A percentile compares a stretch with the other conserved stretches of the same genome.
Evolutionary conservation across 2,888 invertebrate genomes (phyloP).

Genomic region (Hemithea aestivaria): DNA sequence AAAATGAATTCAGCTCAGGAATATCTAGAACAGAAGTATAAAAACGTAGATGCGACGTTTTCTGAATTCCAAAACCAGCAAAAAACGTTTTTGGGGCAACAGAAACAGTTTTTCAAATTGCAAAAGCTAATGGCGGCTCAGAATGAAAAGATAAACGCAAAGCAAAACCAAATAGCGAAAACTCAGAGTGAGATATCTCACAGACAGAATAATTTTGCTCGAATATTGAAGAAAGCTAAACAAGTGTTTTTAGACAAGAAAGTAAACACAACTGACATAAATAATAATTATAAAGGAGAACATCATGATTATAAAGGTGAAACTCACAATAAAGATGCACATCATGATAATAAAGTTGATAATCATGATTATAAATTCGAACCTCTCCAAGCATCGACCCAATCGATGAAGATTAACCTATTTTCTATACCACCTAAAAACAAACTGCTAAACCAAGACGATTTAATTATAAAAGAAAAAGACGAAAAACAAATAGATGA

Average conservation of each 20-base stretch:
- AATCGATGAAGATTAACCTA: conserved; percentile 61
- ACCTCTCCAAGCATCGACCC: conserved; percentile 32
- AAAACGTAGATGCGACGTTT: conserved; percentile 47
- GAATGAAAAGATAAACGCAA: conserved; percentile 61
- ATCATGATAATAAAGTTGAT: conserved; percentile 1
- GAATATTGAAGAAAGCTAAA: conserved; percentile 61
- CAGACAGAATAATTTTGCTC: conserved; percentile 61
- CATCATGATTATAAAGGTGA: conserved; percentile 21
- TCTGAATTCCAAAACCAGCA: conserved; percentile 62
- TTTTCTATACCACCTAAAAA: conserved; percentile 50
- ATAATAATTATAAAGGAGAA: conserved; percentile 1
- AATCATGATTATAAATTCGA: conserved; percentile 22
- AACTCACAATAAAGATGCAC: too few relatives aligned
- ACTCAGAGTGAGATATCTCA: conserved; percentile 63
- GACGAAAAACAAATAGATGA: conserved; percentile 62
- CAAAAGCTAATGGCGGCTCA: conserved; percentile 63
- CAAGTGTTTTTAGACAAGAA: conserved; percentile 44
- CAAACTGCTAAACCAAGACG: conserved; percentile 52
- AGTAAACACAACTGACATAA: conserved; percentile 9
- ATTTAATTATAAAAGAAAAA: conserved; percentile 59
- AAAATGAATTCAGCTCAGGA: conserved; percentile 43
- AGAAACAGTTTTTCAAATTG: conserved; percentile 60
- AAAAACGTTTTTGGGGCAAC: conserved; percentile 60
- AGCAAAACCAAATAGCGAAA: conserved; percentile 59
- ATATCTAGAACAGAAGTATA: conserved; percentile 45